Conservation (phyloP, 1,140 invertebrate species). For the Drosophila yakuba region DNA sequence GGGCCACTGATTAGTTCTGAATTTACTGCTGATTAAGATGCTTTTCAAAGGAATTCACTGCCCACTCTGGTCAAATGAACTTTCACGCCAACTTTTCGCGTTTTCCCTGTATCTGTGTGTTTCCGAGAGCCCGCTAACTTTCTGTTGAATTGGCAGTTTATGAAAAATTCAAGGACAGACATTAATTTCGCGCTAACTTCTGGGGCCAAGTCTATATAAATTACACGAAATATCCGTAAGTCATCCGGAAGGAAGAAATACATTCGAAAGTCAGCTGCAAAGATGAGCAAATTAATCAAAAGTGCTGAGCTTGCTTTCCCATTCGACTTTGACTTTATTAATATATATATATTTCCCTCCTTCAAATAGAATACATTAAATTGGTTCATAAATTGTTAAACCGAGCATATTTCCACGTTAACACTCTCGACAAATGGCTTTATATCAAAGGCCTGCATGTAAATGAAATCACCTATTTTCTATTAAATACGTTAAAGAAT, state of each 20-base stretch:
- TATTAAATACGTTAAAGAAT: neutral
- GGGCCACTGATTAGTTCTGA: constrained; percentile 77
- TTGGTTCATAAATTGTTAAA: neutral
- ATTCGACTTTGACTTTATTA: constrained; percentile 17
- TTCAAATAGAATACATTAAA: neutral
- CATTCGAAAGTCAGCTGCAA: constrained; percentile 55
- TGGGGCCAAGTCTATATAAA: constrained; percentile 43
- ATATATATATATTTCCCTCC: constrained; percentile 1
- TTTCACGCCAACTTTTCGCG: constrained; percentile 59
- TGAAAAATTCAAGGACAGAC: constrained; percentile 76
- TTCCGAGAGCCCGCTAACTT: constrained; percentile 45
- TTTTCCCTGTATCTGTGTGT: constrained; percentile 19
- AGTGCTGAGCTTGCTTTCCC: constrained; percentile 39
- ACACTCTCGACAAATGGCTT: neutral
- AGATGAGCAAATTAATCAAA: constrained; percentile 61
- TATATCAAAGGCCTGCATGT: neutral
- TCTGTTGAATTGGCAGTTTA: constrained; percentile 78
- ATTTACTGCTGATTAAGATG: constrained; percentile 83
- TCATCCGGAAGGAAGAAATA: constrained; percentile 37
- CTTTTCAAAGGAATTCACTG: constrained; percentile 65
- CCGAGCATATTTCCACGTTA: neutral
- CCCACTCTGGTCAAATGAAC: constrained; percentile 41
- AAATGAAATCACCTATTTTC: neutral
- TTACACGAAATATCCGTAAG: constrained; percentile 35
- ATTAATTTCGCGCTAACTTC: constrained; percentile 66